phyloP scores from a whole-genome alignment of 2,113 vertebrate genomes.

The Cervus canadensis region DNA sequence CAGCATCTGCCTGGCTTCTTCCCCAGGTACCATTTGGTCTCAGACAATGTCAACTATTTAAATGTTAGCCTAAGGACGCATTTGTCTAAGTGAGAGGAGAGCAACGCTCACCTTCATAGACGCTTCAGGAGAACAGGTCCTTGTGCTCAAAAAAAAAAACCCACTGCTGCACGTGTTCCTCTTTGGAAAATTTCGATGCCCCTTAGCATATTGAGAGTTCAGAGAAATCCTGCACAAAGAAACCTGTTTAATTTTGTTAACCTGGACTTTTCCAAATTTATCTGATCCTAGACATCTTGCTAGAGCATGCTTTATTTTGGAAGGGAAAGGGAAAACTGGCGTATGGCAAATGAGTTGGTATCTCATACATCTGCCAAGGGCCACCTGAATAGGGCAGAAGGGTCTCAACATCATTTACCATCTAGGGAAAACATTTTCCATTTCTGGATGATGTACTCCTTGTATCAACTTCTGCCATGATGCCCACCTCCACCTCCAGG shows the following conservation, averaged over 20 bases:
- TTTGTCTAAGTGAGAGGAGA: neutral
- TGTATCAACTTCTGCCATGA: neutral
- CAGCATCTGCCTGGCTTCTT: neutral
- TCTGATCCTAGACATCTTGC: neutral
- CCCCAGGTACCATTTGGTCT: neutral
- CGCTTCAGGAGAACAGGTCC: neutral
- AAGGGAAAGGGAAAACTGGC: neutral
- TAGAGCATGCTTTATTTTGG: neutral
- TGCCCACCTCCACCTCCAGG: neutral
- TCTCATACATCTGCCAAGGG: neutral
- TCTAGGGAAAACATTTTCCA: neutral
- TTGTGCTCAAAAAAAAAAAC: neutral
- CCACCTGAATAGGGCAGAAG: neutral
- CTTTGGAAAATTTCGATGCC: neutral
- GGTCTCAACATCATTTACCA: neutral
- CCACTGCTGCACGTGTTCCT: neutral
- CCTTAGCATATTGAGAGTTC: neutral
- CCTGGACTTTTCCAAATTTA: neutral
- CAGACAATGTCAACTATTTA: neutral
- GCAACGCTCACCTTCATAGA: neutral
- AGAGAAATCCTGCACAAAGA: neutral
- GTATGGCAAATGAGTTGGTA: neutral
- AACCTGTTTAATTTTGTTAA: neutral
- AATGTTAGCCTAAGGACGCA: constrained; percentile 2
- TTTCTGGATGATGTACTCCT: neutral